Base-by-base conservation (phyloP, 2,888 invertebrate genomes). In the Spisula solida region DNA sequence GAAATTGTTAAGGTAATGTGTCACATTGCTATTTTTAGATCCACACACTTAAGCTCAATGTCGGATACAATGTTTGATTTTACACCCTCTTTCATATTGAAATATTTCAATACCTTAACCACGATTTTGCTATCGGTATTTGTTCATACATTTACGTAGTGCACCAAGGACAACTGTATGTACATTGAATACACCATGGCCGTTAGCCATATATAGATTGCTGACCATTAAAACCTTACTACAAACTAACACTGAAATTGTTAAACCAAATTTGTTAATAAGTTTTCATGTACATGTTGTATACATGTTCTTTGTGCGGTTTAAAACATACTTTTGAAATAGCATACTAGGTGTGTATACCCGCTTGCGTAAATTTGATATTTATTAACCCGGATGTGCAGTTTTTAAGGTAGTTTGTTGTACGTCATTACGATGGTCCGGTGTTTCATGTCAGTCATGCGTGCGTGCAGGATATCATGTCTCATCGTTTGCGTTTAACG, bases 11-110 rank as follows among this genome's bases (percentile, higher is more conserved):
- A 66, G 25, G 25, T 25, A 25, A 4, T 56, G 56, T 18, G 56
- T 66, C 60, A 66, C 60, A 66, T 66, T 25, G 20, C 60, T 66
- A 66, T 66, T 66, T 66, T n/a, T 66, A 60, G 60, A 60, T n/a
- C 18, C n/a, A 25, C 41, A 2, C 41, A 66, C 60, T 25, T 25
- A 66, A 66, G 10, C 25, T 5, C 25, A n/a, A 5, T 25, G 25
- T 66, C n/a, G 60, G 20, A 25, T n/a, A 25, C 2, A 66, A 5
- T 25, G 25, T n/a, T 66, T 25, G 10, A 6, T 51, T 66, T n/a
- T 66, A 25, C 60, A 66, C 25, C n/a, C n/a, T 66, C 10, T 66
- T 66, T 8, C n/a, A 20, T 66, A 10, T 66, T n/a, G 51, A 10
- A 66, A 66, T 25, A 66, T 10, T 66, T 66, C 60, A 66, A 66